phyloP scores from a whole-genome alignment of 2,888 invertebrate genomes.

The Hartigia nigra region DNA sequence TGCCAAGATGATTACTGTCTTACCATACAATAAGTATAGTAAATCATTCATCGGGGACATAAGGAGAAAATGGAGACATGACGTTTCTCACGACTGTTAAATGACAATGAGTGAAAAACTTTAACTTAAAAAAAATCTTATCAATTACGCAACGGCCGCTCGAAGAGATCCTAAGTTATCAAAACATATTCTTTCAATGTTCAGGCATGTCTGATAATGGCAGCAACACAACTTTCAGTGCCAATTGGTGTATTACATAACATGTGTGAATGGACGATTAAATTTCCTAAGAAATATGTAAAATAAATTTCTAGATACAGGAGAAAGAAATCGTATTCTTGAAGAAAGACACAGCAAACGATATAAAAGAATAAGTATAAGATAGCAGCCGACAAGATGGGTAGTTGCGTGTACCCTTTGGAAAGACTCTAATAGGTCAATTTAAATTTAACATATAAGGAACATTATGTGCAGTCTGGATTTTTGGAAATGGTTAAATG shows the following conservation, averaged over 20 bases:
- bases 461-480: neutral
- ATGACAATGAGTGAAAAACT: neutral
- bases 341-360: slow-evolving; percentile 15
- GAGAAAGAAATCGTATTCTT: neutral
- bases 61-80: neutral
- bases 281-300: neutral
- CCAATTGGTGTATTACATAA: slow-evolving; percentile 53
- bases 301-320: neutral
- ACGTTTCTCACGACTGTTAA: neutral
- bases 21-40: neutral
- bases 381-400: slow-evolving; percentile 57
- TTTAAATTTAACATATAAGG: neutral
- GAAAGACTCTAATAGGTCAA: neutral
- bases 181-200: neutral
- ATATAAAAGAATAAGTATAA: slow-evolving; percentile 23
- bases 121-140: neutral
- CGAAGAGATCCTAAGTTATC: neutral
- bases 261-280: slow-evolving; percentile 36
- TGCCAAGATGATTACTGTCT: neutral
- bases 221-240: slow-evolving; percentile 35
- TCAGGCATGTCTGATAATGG: slow-evolving; percentile 22
- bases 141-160: neutral
- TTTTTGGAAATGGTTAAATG: neutral
- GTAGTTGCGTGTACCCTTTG: slow-evolving; percentile 4
- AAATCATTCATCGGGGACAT: neutral